A percentile compares a stretch with the other conserved stretches of the same genome.
These are phyloP conservation scores for Leptopilina drosophilae DNA, from an alignment of 2,888 invertebrate species.

Conservation along the genomic window DNA sequence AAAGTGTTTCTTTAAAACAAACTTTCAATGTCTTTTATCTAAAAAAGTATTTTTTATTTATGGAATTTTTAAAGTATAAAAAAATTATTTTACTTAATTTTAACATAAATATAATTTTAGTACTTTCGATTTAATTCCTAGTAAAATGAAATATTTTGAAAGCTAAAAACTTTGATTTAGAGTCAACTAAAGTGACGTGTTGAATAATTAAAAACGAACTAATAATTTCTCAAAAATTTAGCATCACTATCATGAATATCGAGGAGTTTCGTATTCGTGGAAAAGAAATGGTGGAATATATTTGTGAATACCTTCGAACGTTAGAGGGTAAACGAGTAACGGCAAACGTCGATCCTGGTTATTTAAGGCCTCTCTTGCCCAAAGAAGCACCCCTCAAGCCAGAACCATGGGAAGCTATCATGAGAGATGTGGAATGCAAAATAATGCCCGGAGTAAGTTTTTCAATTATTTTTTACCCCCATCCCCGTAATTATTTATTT, in stretches of 20 bases:
- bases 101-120: no score
- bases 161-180: no score
- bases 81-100: no score
- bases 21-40: no score
- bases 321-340: conserved; percentile 89
- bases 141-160: no score
- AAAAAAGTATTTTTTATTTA: no score
- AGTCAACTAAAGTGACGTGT: background rate
- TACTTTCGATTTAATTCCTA: no score
- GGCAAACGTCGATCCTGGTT: conserved; percentile 94
- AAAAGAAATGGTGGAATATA: conserved; percentile 97
- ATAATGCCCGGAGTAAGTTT: conserved; percentile 92
- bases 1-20: no score
- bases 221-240: background rate
- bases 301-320: conserved; percentile 92
- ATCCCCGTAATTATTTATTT: no score
- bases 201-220: background rate
- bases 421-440: conserved; percentile 92
- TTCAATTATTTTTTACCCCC: background rate
- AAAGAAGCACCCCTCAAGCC: conserved; percentile 89
- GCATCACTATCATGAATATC: conserved; percentile 84
- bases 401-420: conserved; percentile 92
- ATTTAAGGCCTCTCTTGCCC: conserved; percentile 88
- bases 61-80: no score
- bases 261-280: conserved; percentile 92